Base-by-base conservation (phyloP, 2,888 invertebrate species). In the Phyllotreta striolata region DNA sequence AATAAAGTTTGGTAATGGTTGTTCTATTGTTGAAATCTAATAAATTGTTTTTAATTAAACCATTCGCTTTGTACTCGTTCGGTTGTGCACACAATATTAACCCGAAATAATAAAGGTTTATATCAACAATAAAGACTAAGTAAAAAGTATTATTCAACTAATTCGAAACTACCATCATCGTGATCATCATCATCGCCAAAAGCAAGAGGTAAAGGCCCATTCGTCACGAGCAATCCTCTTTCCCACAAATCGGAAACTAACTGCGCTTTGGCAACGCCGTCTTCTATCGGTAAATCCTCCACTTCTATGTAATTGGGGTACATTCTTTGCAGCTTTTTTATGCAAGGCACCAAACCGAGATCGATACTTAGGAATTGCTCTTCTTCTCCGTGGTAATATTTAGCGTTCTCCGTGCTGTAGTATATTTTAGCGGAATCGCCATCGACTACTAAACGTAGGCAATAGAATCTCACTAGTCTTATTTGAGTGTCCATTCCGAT, bases 371-470 rank as follows among this genome's bases (percentile, higher is more conserved):
- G 80, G 77, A 85, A 89, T 73, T 91, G 90, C 1, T 87, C 84
- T 38, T 95, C 94, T 77, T 87, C 89, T 39, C 90, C 93, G 77
- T 94, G 93, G 77, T 95, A 96, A 73, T 92, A 89, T 68, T 91
- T 85, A 0, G 92, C 90, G 81, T 98, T 98, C 76, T 96, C 94
- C 46, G 89, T 84, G 69, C 89, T 89, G 80, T 93, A 93, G 81
- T 95, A 97, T 38, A 96, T 75, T 54, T 87, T 86, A 12, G 90
- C 81, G 0, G 73, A 73, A 62, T 83, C 85, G 6, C 86, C 87
- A 74, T 92, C 91, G 63, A 84, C 85, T 0, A 92, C 87, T 74
- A 94, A 81, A 70, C 82, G 82, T 37, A 86, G 52, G 24, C 85
- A 82, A 72, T 86, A 83, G 37, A 83, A 85, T 34, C 89, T 82